Evolutionary conservation across 2,888 invertebrate species (phyloP).

Genomic region (Sympetrum striolatum): DNA sequence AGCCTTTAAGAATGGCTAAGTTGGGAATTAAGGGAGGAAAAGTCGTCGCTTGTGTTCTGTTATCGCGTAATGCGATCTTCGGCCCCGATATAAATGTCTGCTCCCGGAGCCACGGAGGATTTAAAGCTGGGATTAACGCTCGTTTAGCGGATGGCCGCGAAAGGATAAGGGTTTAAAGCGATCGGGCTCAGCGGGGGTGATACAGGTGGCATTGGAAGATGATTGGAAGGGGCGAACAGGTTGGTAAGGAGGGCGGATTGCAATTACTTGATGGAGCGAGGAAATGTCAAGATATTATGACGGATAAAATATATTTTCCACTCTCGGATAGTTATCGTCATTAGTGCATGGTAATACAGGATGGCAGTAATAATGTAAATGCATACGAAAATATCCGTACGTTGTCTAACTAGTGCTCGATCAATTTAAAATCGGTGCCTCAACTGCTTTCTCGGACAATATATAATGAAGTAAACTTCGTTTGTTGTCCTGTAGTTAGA

Average conservation of each 20-base stretch:
- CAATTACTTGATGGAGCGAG: background rate
- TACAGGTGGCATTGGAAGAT: background rate
- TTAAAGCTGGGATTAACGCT: background rate
- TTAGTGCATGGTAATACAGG: too few relatives aligned
- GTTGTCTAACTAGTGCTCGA: too few relatives aligned
- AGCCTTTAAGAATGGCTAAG: conserved; percentile 4
- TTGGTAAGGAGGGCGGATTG: background rate
- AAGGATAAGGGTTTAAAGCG: background rate
- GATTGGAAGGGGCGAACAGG: background rate
- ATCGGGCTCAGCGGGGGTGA: background rate
- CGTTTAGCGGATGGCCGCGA: background rate
- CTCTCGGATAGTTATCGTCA: too few relatives aligned
- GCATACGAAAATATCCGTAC: too few relatives aligned
- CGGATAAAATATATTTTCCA: too few relatives aligned
- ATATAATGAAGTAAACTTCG: too few relatives aligned
- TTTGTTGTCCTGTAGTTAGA: too few relatives aligned
- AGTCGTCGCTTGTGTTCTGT: background rate
- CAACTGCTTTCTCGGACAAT: too few relatives aligned
- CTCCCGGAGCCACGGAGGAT: background rate
- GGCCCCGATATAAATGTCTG: background rate
- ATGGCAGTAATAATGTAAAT: too few relatives aligned
- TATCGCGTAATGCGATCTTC: conserved; percentile 24
- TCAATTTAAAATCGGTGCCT: too few relatives aligned
- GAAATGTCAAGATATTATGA: background rate
- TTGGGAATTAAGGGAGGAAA: background rate